Percentiles rank a stretch among this genome's conserved stretches.
Evolutionary conservation across 1,140 invertebrate genomes (phyloP).

Genomic region (Gryllus bimaculatus): DNA sequence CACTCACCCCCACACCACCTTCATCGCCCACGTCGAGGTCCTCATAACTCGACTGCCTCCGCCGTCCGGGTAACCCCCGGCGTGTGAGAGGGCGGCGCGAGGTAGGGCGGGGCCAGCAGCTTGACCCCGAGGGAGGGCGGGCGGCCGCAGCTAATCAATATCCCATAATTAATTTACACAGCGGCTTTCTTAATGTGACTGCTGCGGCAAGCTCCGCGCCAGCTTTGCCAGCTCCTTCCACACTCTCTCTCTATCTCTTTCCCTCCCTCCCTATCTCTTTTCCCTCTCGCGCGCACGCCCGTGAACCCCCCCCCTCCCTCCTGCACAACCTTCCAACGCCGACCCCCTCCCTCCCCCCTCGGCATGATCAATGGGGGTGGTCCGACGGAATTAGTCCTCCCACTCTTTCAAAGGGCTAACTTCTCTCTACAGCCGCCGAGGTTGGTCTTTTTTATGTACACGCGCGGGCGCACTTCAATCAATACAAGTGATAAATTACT

Average conservation of each 20-base stretch:
- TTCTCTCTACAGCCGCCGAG: background rate
- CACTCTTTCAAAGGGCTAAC: background rate
- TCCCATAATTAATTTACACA: background rate
- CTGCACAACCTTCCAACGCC: background rate
- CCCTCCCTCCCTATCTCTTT: no score
- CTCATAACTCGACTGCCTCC: no score
- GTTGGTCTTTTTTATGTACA: background rate
- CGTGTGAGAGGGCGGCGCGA: no score
- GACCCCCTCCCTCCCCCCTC: background rate
- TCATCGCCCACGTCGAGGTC: no score
- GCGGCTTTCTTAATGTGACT: background rate
- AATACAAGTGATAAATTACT: constrained; percentile 1
- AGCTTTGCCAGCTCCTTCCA: background rate
- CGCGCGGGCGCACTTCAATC: background rate
- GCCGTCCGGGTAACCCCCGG: no score
- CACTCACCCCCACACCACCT: no score
- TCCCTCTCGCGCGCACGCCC: no score
- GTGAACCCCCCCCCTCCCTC: no score
- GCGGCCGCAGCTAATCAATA: background rate
- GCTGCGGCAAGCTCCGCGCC: background rate
- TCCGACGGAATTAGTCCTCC: background rate
- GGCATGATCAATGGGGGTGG: background rate
- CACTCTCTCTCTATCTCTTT: no score
- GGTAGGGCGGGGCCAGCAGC: no score
- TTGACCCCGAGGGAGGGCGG: no score